Conservation (phyloP, 2,888 invertebrate genomes). For the Orthosia gothica region DNA sequence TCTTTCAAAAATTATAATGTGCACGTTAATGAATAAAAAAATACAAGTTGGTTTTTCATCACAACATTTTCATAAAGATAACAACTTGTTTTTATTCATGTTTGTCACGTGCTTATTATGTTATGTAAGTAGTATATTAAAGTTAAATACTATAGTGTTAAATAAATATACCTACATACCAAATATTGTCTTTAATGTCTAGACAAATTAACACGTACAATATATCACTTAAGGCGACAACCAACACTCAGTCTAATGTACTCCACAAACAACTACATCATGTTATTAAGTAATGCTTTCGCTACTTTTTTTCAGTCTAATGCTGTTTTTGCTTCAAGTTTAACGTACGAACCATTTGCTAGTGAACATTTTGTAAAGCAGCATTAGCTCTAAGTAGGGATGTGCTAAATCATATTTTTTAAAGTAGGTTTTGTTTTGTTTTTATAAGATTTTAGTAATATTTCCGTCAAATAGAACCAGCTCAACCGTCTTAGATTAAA, state of each 20-base stretch:
- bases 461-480: too few relatives aligned
- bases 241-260: slow-evolving; percentile 34
- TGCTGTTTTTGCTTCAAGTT: slow-evolving; percentile 70
- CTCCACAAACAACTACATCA: slow-evolving; percentile 52
- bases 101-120: too few relatives aligned
- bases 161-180: neutral
- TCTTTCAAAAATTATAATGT: too few relatives aligned
- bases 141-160: neutral
- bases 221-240: slow-evolving; percentile 37
- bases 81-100: too few relatives aligned
- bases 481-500: too few relatives aligned
- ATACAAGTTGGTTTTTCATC: too few relatives aligned
- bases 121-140: too few relatives aligned
- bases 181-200: neutral
- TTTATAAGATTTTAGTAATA: neutral
- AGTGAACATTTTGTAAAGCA: slow-evolving; percentile 80
- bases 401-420: neutral
- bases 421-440: neutral
- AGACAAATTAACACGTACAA: slow-evolving; percentile 31
- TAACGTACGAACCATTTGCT: slow-evolving; percentile 78
- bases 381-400: slow-evolving; percentile 82
- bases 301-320: slow-evolving; percentile 62
- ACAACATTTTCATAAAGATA: too few relatives aligned
- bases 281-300: slow-evolving; percentile 55
- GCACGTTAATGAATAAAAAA: too few relatives aligned